Conservation (phyloP, 2,888 invertebrate species). For the Drosophila bunnanda region DNA sequence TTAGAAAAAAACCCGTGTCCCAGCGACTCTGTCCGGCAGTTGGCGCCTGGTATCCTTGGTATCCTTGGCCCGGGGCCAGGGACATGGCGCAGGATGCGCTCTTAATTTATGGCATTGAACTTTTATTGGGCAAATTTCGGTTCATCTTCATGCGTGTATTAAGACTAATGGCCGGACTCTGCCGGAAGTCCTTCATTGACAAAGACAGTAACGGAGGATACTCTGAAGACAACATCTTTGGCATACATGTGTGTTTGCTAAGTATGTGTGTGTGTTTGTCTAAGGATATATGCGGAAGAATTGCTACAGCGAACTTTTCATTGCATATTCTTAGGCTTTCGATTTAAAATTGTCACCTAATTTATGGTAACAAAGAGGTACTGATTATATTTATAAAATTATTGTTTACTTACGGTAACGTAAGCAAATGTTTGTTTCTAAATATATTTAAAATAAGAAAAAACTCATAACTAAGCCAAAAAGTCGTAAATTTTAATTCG, state of each 20-base stretch:
- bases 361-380: not conserved
- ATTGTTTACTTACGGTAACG: not conserved
- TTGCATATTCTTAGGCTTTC: constrained; percentile 26
- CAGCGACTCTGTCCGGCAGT: constrained; percentile 20
- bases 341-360: not conserved
- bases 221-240: constrained; percentile 34
- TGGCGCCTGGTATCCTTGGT: constrained; percentile 40
- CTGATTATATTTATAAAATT: no score
- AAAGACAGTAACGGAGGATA: constrained; percentile 45
- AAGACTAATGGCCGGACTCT: constrained; percentile 76
- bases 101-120: constrained; percentile 84
- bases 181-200: constrained; percentile 75
- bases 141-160: constrained; percentile 82
- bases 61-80: constrained; percentile 45
- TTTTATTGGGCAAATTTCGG: constrained; percentile 85
- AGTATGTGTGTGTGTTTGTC: not conserved
- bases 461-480: no score
- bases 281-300: constrained; percentile 6
- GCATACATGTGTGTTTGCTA: not conserved
- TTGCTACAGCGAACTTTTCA: not conserved
- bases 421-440: not conserved
- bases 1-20: not conserved
- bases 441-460: not conserved
- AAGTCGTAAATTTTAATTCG: no score
- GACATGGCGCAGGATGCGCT: constrained; percentile 49